A percentile compares a stretch with the other conserved stretches of the same genome.
phyloP scores from a whole-genome alignment of 2,888 invertebrate species.

The Plebejus argus region DNA sequence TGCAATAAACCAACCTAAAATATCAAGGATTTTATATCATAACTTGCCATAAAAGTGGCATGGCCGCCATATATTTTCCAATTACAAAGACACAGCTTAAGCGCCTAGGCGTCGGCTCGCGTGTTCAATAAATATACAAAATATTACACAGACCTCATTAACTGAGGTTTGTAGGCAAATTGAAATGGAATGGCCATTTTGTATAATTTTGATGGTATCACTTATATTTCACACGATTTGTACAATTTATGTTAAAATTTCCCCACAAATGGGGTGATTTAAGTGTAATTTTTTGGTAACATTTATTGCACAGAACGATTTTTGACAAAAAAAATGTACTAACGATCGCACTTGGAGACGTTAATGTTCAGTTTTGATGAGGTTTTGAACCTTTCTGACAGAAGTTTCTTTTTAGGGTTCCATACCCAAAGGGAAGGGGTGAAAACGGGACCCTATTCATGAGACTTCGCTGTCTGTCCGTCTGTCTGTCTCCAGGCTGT shows the following conservation, averaged over 20 bases:
- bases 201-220: slow-evolving; percentile 32
- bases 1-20: neutral
- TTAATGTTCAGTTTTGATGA: no score
- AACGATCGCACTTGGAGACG: no score
- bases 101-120: slow-evolving; percentile 30
- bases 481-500: no score
- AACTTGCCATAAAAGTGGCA: neutral
- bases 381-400: no score
- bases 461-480: no score
- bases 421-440: no score
- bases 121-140: slow-evolving; percentile 33
- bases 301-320: no score
- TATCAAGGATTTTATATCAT: neutral
- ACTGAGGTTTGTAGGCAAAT: slow-evolving; percentile 57
- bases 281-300: neutral
- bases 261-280: slow-evolving; percentile 13
- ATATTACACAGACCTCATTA: slow-evolving; percentile 61
- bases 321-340: no score
- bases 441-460: no score
- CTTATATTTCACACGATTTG: slow-evolving; percentile 30
- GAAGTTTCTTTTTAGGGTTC: no score
- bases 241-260: slow-evolving; percentile 18
- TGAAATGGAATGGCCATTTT: slow-evolving; percentile 48
- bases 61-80: slow-evolving; percentile 20
- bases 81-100: slow-evolving; percentile 25